Percentiles rank a stretch among this genome's conserved stretches.
These are phyloP conservation scores for Pseudomyrmex dendroicus DNA, from an alignment of 1,140 invertebrate species.

Conservation along the genomic window DNA sequence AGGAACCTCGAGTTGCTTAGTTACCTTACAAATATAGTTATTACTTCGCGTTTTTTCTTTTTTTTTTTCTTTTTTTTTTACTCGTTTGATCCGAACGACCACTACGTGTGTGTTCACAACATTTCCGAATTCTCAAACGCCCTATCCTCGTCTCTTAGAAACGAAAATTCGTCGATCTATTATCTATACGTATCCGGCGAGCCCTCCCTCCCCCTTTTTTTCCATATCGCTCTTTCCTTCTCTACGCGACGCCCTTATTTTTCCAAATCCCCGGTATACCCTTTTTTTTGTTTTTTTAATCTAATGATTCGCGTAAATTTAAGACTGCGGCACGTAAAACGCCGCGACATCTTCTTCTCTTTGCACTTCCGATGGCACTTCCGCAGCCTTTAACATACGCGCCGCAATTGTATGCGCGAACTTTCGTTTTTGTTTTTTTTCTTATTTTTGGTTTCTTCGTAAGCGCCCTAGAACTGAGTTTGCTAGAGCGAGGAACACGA, in stretches of 20 bases:
- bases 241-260: neutral
- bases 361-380: constrained; percentile 55
- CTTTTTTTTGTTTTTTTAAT: constrained; percentile 47
- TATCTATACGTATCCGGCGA: too few species aligned
- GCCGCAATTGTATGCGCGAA: constrained; percentile 1
- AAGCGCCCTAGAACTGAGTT: constrained; percentile 2
- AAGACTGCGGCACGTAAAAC: constrained; percentile 27
- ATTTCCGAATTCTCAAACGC: constrained; percentile 40
- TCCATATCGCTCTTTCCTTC: neutral
- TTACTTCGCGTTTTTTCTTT: constrained; percentile 74
- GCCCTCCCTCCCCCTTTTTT: neutral
- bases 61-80: too few species aligned
- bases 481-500: constrained; percentile 60
- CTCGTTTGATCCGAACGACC: constrained; percentile 54
- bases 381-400: constrained; percentile 20
- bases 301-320: constrained; percentile 62
- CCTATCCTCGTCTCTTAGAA: neutral
- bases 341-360: neutral
- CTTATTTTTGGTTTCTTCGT: neutral
- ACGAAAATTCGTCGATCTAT: neutral
- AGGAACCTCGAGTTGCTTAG: constrained; percentile 84
- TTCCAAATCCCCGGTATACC: neutral
- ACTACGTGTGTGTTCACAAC: constrained; percentile 9
- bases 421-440: constrained; percentile 3
- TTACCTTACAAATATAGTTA: constrained; percentile 81